phyloP scores from a whole-genome alignment of 2,797 vertebrate genomes.

The Sebastiscus tertius region DNA sequence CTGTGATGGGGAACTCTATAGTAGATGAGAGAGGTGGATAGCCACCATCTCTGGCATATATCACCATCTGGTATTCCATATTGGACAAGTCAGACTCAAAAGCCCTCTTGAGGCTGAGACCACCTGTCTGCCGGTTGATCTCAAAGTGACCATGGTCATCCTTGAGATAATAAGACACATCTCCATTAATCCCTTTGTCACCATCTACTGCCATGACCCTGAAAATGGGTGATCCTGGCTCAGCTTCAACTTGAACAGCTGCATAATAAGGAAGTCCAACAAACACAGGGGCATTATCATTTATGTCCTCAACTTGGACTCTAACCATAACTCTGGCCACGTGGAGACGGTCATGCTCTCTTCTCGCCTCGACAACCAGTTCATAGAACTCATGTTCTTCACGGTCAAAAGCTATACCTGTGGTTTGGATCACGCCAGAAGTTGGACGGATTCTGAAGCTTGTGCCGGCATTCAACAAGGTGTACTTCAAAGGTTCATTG shows the following conservation, averaged over 20 bases:
- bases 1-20: constrained; percentile 93
- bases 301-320: constrained; percentile 93
- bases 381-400: constrained; percentile 96
- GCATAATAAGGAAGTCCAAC: constrained; percentile 97
- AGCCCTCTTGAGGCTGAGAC: constrained; percentile 88
- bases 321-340: constrained; percentile 93
- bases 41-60: constrained; percentile 92
- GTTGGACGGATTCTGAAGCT: constrained; percentile 93
- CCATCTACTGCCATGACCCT: constrained; percentile 92
- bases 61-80: constrained; percentile 90
- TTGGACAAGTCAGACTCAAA: constrained; percentile 97
- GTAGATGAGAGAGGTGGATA: constrained; percentile 88
- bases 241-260: constrained; percentile 94
- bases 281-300: constrained; percentile 94
- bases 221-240: constrained; percentile 91
- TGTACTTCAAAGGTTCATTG: constrained; percentile 95
- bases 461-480: constrained; percentile 92
- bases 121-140: constrained; percentile 89
- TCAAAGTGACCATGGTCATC: constrained; percentile 95
- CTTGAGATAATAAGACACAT: constrained; percentile 91
- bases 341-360: constrained; percentile 90
- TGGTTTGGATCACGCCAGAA: constrained; percentile 95
- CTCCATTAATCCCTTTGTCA: constrained; percentile 93
- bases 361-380: constrained; percentile 93
- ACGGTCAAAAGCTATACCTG: constrained; percentile 92